These are phyloP conservation scores for Streblospio benedicti DNA, from an alignment of 1,140 invertebrate genomes.

Conservation along the genomic window DNA sequence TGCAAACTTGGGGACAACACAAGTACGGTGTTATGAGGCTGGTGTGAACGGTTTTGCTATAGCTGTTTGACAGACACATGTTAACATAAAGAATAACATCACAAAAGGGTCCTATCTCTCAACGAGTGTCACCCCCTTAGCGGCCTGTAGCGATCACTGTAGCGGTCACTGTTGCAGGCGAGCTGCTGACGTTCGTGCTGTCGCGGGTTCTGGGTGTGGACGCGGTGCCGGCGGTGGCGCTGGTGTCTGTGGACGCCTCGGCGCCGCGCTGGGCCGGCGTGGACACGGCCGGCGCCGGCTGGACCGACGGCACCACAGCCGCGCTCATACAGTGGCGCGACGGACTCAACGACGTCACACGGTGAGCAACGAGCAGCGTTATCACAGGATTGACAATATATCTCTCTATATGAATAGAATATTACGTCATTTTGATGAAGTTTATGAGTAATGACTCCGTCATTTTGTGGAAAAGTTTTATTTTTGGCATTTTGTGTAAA, in stretches of 20 bases:
- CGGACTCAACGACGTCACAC: constrained; percentile 26
- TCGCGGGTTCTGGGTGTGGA: constrained; percentile 36
- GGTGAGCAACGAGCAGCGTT: too few relatives aligned
- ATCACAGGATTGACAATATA: too few relatives aligned
- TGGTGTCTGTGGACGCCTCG: constrained; percentile 28
- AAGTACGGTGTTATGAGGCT: not conserved
- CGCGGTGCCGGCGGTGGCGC: constrained; percentile 38
- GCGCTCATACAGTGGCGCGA: constrained; percentile 44
- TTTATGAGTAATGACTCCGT: too few relatives aligned
- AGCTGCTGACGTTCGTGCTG: constrained; percentile 43
- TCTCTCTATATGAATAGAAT: too few relatives aligned
- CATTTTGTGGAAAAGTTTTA: too few relatives aligned
- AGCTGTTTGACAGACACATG: not conserved
- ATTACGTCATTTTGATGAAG: too few relatives aligned
- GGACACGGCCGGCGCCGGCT: constrained; percentile 24
- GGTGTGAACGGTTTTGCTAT: not conserved
- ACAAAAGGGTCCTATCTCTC: not conserved
- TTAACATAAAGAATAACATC: not conserved
- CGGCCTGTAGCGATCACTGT: not conserved
- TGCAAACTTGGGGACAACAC: not conserved
- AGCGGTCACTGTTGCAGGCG: constrained; percentile 29
- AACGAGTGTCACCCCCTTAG: not conserved
- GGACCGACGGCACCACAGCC: constrained; percentile 33
- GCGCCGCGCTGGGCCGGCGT: constrained; percentile 26
- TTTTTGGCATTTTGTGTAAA: too few relatives aligned